phyloP scores from a whole-genome alignment of 2,113 vertebrate genomes.

The Ophiodon elongatus region DNA sequence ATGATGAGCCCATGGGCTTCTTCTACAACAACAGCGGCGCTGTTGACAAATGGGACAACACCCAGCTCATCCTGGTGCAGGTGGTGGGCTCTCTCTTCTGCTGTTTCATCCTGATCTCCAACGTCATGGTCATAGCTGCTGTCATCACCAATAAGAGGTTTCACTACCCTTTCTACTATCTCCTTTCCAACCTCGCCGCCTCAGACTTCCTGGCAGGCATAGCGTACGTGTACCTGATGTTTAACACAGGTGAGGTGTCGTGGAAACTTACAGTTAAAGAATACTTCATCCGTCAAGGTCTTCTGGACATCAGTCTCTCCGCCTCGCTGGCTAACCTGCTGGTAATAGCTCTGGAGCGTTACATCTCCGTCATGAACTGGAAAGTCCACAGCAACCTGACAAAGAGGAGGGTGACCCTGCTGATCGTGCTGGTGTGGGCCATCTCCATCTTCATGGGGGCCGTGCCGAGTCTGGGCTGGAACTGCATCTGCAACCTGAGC shows the following conservation, averaged over 20 bases:
- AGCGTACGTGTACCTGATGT: constrained; percentile 97
- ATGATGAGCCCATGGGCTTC: constrained; percentile 91
- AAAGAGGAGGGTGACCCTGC: constrained; percentile 92
- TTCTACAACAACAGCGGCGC: constrained; percentile 92
- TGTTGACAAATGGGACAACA: constrained; percentile 84
- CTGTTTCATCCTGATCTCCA: constrained; percentile 95
- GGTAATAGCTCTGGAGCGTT: constrained; percentile 95
- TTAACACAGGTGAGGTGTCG: constrained; percentile 92
- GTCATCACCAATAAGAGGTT: constrained; percentile 95
- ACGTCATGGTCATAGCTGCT: constrained; percentile 93
- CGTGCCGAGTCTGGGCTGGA: constrained; percentile 95
- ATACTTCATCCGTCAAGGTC: constrained; percentile 96
- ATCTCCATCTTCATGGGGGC: constrained; percentile 96
- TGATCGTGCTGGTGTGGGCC: constrained; percentile 93
- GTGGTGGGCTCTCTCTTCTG: constrained; percentile 93
- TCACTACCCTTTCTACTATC: constrained; percentile 97
- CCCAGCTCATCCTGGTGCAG: constrained; percentile 87
- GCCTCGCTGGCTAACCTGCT: constrained; percentile 94
- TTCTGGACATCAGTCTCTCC: constrained; percentile 93
- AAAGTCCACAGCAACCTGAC: constrained; percentile 96
- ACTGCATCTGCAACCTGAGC: constrained; percentile 92
- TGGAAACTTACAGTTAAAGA: constrained; percentile 87
- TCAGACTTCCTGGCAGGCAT: constrained; percentile 97
- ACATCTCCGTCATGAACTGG: constrained; percentile 94
- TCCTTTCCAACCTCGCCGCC: constrained; percentile 94